Evolutionary conservation across 2,888 invertebrate genomes (phyloP), one percentile per base, ranked within the genome.

Genomic region (Ligdia adustata): DNA sequence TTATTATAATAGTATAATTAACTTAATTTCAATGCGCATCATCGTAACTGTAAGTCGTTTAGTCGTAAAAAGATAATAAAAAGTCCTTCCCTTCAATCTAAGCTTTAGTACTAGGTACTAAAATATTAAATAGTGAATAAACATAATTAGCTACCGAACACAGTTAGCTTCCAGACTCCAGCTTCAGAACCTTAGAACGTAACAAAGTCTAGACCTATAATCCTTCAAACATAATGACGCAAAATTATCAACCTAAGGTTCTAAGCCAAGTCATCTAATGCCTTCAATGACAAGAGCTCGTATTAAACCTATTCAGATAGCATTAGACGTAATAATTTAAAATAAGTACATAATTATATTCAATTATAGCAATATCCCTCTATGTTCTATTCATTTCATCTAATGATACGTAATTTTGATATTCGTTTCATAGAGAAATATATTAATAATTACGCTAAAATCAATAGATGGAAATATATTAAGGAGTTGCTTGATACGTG

Each of bases 361-460:
- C 42, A 42, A 42, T 48, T 48, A 48, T 42, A n/a, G 12, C 32
- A 16, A 24, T 37, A 47, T 48, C 38, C 27, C 38, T 28, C 27
- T 38, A 39, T 33, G 18, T 40, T 35, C 46, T 22, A 51, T 39
- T 31, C 47, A 48, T 43, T 37, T 16, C 24, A 4, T 46, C 39
- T 61, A 63, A 63, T 63, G 47, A 56, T 49, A 43, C 46, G 51
- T 53, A 57, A 60, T 62, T 24, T 55, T 44, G 52, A 55, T 56
- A 60, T 51, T 56, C 54, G 46, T 50, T 53, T n/a, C n/a, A 52
- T 16, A 52, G 29, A 20, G 31, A 55, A 53, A 56, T 50, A 48
- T 38, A 39, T 50, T 49, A 54, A 53, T 59, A 60, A 67, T 62
- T 60, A 53, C 45, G 55, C 46, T 55, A 43, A n/a, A 62, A 65